Evolutionary conservation across 2,888 invertebrate species (phyloP), one percentile per base, ranked within the genome.

Genomic region (Osmoderma eremita): DNA sequence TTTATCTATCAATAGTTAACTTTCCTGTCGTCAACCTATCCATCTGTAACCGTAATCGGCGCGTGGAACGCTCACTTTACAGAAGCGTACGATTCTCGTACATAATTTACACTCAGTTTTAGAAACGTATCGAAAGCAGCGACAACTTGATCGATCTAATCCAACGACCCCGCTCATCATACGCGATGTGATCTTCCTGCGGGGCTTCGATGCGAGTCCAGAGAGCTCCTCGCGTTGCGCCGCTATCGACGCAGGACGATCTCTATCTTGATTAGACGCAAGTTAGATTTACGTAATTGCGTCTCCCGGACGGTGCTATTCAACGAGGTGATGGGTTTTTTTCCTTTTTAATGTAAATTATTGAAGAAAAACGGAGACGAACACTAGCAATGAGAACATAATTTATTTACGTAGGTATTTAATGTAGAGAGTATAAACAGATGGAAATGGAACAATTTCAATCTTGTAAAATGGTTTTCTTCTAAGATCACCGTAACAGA

Each of bases 241-340:
- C 18, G 30, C 45, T 61, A 61, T 61, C 58, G 42, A 61, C 45
- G 12, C 17, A 18, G 30, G 24, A 61, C 58, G 45, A 61, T 61
- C 58, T 61, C 58, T 45, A 61, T 61, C 58, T 30, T 13, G 58
- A 61, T 61, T 61, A 61, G 24, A 61, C 30, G 58, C 30, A 10
- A 30, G 30, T 48, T 61, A 61, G 58, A 61, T 61, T 61, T 61
- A 61, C 48, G 48, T 61, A 61, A 61, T 61, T 61, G 58, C 58
- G 30, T 61, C 48, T 48, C 58, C 6, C 58, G 3, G 48, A 20
- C 48, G 48, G 20, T 1, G 20, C 48, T 48, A 20, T 20, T 48
- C 48, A 12, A 48, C 20, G 45, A 45, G 58, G 30, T 30, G 30
- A 30, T 10, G 6, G 30, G 10, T 45, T 36, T 17, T 13, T 61